phyloP scores from a whole-genome alignment of 2,113 vertebrate species.

The Sphaerodactylus townsendi region DNA sequence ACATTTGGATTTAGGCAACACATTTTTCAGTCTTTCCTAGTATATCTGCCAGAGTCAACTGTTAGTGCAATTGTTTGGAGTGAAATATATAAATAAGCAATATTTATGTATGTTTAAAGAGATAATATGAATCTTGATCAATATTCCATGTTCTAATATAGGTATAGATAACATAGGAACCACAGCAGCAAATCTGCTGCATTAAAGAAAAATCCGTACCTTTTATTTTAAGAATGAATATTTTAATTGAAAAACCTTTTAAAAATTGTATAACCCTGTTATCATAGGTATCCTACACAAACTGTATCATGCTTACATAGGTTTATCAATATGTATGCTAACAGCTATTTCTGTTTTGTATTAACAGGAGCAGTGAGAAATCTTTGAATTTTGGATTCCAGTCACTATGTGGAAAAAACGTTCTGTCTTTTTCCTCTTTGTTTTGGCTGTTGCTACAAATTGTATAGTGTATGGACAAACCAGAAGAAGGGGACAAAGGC shows the following conservation, averaged over 20 bases:
- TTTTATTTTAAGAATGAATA: background rate
- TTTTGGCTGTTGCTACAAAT: conserved; percentile 66
- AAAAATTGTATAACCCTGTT: background rate
- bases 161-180: background rate
- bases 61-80: no score
- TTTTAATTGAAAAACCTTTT: background rate
- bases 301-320: background rate
- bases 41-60: background rate
- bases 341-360: conserved; percentile 2
- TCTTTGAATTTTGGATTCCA: conserved; percentile 55
- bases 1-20: background rate
- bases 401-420: conserved; percentile 73
- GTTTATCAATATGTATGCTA: conserved; percentile 16
- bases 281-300: background rate
- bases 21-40: background rate
- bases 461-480: conserved; percentile 68
- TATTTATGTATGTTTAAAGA: background rate
- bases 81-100: conserved; percentile 6
- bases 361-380: conserved; percentile 43
- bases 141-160: background rate
- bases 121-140: background rate
- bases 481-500: conserved; percentile 67
- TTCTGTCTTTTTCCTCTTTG: conserved; percentile 65
- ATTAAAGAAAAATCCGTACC: background rate
- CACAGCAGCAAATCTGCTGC: background rate